phyloP scores from a whole-genome alignment of 2,797 vertebrate genomes.

The Phoxinus dragarum region DNA sequence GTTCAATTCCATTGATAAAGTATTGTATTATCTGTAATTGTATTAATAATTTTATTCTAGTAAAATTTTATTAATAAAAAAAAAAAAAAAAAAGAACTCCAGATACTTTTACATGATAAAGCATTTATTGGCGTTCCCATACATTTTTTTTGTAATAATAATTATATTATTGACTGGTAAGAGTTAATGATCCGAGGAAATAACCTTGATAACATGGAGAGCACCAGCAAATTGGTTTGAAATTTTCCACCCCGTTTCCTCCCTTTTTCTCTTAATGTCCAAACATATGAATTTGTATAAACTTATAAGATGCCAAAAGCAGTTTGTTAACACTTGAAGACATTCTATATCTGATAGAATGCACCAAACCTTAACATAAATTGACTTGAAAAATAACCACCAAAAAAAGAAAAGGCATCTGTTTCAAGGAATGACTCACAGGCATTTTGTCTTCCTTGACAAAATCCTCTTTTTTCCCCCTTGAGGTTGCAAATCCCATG shows the following conservation, averaged over 20 bases:
- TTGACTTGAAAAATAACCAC: neutral
- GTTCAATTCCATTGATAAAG: neutral
- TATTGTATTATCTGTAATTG: neutral
- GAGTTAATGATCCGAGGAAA: conserved; percentile 11
- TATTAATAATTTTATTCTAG: neutral
- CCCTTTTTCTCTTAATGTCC: neutral
- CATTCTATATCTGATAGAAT: neutral
- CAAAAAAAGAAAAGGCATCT: conserved; percentile 25
- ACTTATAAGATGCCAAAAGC: neutral
- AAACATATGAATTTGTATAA: neutral
- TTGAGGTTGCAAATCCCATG: conserved; percentile 20
- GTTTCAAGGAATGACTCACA: conserved; percentile 15
- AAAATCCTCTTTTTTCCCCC: neutral
- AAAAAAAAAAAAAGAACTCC: too few species aligned
- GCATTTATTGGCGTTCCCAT: neutral
- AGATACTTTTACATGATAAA: neutral
- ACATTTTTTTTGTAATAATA: neutral
- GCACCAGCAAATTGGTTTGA: conserved; percentile 14
- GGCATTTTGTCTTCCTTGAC: conserved; percentile 18
- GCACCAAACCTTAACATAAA: neutral
- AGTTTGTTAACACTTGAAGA: neutral
- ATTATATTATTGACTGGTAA: neutral
- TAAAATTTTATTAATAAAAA: too few species aligned
- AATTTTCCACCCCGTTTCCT: neutral
- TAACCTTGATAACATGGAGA: conserved; percentile 33